Evolutionary conservation across 2,113 vertebrate species (phyloP), one percentile per base, ranked within the genome.

Genomic region (Phyllostomus discolor): DNA sequence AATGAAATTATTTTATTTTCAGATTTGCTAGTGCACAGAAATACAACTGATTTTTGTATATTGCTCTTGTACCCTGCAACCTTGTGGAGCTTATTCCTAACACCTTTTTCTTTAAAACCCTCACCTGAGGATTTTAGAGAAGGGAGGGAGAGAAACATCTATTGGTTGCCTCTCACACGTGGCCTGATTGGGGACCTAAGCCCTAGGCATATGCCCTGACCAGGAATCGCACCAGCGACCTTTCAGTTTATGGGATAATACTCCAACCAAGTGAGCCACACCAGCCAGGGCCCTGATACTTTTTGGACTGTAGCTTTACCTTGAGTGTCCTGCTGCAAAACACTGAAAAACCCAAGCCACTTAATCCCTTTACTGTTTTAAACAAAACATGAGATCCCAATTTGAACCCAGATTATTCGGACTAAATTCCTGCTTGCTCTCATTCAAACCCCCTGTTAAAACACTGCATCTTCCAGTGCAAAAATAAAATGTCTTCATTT

Each of bases 331-430:
- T 79, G 48, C 81, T 90, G 33, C 50, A 78, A 84, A 48, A 94
- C 78, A 91, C 57, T 81, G 2, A 91, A 80, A 24, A 72, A 24
- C 3, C 22, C 1, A 78, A 66, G 43, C 78, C 46, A 64, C 10
- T 91, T 89, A 85, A 72, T 35, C 88, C n/a, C 52, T 83, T 87
- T n/a, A 95, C 69, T 43, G 20, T 11, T 92, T 87, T 22, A 33
- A 17, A 24, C 19, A 83, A 69, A 81, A 82, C 76, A 50, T 72
- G 33, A 67, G 26, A 83, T 41, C 50, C n/a, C 28, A 85, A 86
- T 75, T 91, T 17, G 48, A 93, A 81, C 12, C 20, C 50, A 90
- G 85, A 88, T 83, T 72, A 95, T 82, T 86, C 88, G 35, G 54
- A 82, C 24, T 79, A 41, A 69, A 59, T 48, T 79, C 62, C 4